Evolutionary conservation across 2,113 vertebrate genomes (phyloP).

Genomic region (Solenodon paradoxus): DNA sequence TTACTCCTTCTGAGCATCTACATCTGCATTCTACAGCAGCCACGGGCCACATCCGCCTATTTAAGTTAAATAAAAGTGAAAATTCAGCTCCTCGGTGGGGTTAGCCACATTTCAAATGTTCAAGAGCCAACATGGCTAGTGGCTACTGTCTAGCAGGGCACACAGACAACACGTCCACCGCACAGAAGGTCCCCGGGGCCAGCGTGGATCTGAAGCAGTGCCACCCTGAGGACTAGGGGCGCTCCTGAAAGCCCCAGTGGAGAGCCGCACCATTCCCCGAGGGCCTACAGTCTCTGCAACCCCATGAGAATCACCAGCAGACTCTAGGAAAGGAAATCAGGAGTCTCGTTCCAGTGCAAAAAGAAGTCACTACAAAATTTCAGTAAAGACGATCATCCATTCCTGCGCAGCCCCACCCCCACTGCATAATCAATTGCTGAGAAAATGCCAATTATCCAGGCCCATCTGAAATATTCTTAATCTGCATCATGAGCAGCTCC

Average conservation of each 20-base stretch:
- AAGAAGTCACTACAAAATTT: not conserved
- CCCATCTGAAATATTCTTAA: conserved; percentile 62
- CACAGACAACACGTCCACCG: not conserved
- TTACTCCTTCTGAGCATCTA: not conserved
- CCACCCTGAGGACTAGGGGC: rapidly evolving
- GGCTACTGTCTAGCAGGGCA: rapidly evolving
- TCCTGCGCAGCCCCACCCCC: conserved; percentile 23
- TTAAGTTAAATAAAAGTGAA: not conserved
- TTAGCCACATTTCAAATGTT: not conserved
- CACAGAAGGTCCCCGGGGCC: rapidly evolving
- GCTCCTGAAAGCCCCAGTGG: not conserved
- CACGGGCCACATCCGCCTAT: not conserved
- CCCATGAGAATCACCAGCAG: not conserved
- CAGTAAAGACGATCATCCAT: conserved; percentile 36
- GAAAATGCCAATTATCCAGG: conserved; percentile 61
- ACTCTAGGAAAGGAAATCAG: not conserved
- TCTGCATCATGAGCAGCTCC: conserved; percentile 55
- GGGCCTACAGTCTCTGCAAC: too few species aligned
- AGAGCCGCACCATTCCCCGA: too few species aligned
- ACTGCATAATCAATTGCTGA: conserved; percentile 61
- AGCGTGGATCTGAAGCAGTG: rapidly evolving
- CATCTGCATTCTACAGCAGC: not conserved
- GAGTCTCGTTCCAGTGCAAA: not conserved
- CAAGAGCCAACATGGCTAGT: rapidly evolving
- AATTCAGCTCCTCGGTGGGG: not conserved